Evolutionary conservation across 2,797 vertebrate genomes (phyloP).

Genomic region (Dromococcyx pavoninus): DNA sequence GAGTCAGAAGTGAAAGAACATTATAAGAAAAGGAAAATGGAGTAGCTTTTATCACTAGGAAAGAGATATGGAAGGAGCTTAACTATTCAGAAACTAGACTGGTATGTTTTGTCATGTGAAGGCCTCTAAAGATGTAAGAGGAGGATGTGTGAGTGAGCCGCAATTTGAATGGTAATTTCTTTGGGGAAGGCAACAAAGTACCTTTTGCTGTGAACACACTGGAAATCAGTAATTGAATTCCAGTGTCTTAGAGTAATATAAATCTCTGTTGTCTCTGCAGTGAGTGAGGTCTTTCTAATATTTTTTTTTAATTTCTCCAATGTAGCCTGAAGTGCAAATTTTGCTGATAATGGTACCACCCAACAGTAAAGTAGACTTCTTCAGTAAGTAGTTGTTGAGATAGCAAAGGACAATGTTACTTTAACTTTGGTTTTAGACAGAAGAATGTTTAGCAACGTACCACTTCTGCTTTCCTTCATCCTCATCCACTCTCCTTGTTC

Average conservation of each 20-base stretch:
- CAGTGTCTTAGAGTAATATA: background rate
- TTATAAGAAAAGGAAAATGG: conserved; percentile 16
- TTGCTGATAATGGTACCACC: background rate
- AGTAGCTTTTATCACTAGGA: conserved; percentile 10
- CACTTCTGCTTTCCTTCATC: background rate
- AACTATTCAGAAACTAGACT: background rate
- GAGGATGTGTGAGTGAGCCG: background rate
- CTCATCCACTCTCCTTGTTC: background rate
- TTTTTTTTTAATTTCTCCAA: background rate
- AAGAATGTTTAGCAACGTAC: background rate
- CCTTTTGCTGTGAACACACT: background rate
- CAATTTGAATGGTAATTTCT: background rate
- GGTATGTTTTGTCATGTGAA: background rate
- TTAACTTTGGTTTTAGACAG: background rate
- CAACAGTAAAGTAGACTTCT: background rate
- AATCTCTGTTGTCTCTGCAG: background rate
- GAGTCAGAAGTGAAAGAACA: conserved; percentile 27
- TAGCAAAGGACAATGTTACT: background rate
- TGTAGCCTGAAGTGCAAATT: background rate
- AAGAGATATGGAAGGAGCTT: background rate
- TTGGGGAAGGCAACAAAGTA: background rate
- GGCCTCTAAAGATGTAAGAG: background rate
- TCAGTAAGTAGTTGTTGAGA: background rate
- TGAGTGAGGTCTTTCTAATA: background rate
- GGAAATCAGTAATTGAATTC: background rate